A percentile compares a stretch with the other conserved stretches of the same genome.
phyloP scores from a whole-genome alignment of 2,888 invertebrate genomes.

The Epinotia ramella region DNA sequence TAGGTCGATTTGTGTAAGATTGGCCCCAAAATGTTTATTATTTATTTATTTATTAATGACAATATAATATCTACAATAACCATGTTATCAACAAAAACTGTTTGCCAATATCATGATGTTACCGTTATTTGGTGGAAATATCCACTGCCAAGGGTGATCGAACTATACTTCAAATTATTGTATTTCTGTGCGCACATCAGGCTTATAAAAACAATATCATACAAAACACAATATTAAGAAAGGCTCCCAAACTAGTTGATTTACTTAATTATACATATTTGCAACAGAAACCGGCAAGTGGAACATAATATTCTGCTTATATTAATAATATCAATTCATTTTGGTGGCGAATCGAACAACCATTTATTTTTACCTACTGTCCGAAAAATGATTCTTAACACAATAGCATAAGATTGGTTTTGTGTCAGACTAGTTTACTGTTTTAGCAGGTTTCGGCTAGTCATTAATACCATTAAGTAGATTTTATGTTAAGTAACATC shows the following conservation, averaged over 20 bases:
- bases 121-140: conserved; percentile 23
- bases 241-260: conserved; percentile 25
- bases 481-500: conserved; percentile 19
- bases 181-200: neutral
- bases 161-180: conserved; percentile 6
- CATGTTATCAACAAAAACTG: conserved; percentile 1
- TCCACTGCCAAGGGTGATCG: conserved; percentile 30
- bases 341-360: conserved; percentile 16
- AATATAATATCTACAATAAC: conserved; percentile 17
- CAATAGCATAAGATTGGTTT: neutral
- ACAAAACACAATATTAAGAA: conserved; percentile 37
- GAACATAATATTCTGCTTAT: conserved; percentile 27
- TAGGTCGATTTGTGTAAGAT: too few species aligned
- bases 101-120: conserved; percentile 10
- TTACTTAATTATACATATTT: conserved; percentile 36
- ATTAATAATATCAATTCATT: conserved; percentile 37
- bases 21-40: too few species aligned
- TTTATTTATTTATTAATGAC: too few species aligned
- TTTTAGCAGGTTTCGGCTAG: conserved; percentile 3
- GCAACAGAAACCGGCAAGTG: conserved; percentile 24
- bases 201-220: conserved; percentile 19
- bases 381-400: conserved; percentile 6
- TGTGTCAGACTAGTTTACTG: neutral
- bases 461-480: conserved; percentile 20
- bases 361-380: conserved; percentile 32